These are phyloP conservation scores for Trichacis sp. DNA, from an alignment of 2,888 invertebrate genomes.

Conservation along the genomic window DNA sequence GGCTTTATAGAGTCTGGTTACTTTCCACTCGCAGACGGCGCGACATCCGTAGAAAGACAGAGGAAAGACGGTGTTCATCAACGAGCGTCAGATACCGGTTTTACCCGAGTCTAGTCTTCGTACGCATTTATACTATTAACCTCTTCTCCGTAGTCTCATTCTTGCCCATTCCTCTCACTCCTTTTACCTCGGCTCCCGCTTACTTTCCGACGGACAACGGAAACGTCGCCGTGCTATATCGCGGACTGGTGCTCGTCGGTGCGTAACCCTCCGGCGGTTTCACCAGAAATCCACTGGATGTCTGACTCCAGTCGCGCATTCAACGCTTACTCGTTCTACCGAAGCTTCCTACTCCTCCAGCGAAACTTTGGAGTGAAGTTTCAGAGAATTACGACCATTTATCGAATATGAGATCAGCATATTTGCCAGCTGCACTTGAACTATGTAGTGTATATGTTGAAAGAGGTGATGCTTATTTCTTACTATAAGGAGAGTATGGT, in stretches of 20 bases:
- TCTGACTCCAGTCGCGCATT: slow-evolving; percentile 22
- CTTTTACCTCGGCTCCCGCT: slow-evolving; percentile 30
- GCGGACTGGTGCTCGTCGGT: slow-evolving; percentile 39
- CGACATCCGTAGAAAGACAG: not conserved
- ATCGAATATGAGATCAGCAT: no score
- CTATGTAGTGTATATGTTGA: no score
- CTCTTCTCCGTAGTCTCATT: slow-evolving; percentile 26
- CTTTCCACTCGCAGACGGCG: slow-evolving; percentile 5
- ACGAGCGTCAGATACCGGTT: slow-evolving; percentile 37
- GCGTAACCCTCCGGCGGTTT: slow-evolving; percentile 43
- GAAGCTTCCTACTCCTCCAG: no score
- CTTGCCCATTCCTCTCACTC: slow-evolving; percentile 21
- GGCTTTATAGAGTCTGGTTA: not conserved
- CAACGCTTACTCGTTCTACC: slow-evolving; percentile 19
- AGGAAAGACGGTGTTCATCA: slow-evolving; percentile 25
- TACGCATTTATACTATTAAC: slow-evolving; percentile 37
- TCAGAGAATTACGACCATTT: no score
- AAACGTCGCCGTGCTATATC: slow-evolving; percentile 42
- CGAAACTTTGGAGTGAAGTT: no score
- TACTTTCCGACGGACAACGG: slow-evolving; percentile 42
- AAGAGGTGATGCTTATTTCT: no score
- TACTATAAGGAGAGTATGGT: no score
- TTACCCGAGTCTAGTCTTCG: slow-evolving; percentile 22
- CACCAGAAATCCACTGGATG: slow-evolving; percentile 34
- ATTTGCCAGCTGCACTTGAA: no score